Conservation (phyloP, 1,140 invertebrate genomes). For the Pachypeltis micranthus region DNA sequence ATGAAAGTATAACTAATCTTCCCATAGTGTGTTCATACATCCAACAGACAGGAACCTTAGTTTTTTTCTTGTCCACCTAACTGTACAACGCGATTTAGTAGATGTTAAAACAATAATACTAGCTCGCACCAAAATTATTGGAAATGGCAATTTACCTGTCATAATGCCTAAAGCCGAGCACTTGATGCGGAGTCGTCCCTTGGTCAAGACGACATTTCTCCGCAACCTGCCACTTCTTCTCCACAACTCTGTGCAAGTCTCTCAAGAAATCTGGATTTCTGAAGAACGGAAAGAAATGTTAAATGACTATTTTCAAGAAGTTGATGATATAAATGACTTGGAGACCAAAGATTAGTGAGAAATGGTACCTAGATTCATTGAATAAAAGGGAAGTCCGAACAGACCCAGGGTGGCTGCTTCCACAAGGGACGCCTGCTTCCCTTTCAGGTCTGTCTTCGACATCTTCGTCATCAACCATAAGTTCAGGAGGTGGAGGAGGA, state of each 20-base stretch:
- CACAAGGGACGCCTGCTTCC: not conserved
- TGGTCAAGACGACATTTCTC: conserved; percentile 79
- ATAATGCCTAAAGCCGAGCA: conserved; percentile 61
- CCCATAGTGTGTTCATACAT: no score
- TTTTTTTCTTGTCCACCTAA: no score
- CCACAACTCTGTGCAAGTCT: conserved; percentile 80
- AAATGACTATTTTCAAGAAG: no score
- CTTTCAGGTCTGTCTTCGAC: conserved; percentile 34
- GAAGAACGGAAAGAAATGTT: not conserved
- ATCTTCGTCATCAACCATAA: conserved; percentile 30
- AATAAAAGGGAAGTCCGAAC: no score
- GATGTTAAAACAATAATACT: no score
- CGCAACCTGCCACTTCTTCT: conserved; percentile 86
- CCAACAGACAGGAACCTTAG: no score
- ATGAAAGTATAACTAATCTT: no score
- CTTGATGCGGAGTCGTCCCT: conserved; percentile 75
- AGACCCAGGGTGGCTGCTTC: not conserved
- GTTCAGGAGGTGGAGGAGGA: conserved; percentile 41
- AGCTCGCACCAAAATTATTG: no score
- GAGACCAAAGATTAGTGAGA: no score
- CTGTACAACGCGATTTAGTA: no score
- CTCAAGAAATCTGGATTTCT: conserved; percentile 59
- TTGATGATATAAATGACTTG: no score
- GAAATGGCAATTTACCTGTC: conserved; percentile 5
- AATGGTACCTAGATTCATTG: no score